Base-by-base conservation (phyloP, 2,113 vertebrate species). In the Calidris pugnax region DNA sequence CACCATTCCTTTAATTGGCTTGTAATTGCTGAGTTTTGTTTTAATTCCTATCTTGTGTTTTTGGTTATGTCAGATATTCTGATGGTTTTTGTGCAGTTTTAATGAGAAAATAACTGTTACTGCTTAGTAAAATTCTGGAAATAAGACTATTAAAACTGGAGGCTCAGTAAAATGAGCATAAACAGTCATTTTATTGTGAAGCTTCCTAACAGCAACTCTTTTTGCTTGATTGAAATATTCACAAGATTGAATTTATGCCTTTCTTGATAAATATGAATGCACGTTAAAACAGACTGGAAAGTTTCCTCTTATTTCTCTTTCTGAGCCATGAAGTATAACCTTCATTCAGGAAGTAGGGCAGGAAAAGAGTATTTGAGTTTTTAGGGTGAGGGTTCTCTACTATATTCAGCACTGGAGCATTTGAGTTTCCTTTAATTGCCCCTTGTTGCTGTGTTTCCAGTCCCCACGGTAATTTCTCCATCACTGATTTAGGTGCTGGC, bases 181-280 rank as follows among this genome's bases (percentile, higher is more conserved):
- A 95, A 62, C 26, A 88, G 26, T 66, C 24, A 79, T 64, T 89
- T 95, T 89, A 51, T 71, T 62, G 33, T 30, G 28, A 77, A 95
- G 37, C 47, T 81, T 93, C 48, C 26, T 74, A 56, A 41, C 41
- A 77, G 48, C 76, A 86, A 19, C 76, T 4, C 43, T 66, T 90
- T 55, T 66, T 39, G 1, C 68, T 92, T 84, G 32, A 86, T 80
- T 66, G 84, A 93, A 84, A 59, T 51, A 60, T 41, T 83, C 39
- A 26, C 35, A 32, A 21, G 45, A 53, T 59, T 56, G 3, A 73
- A 30, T 8, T 8, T 35, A 33, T 0, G 15, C 77, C 30, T 81
- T 12, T 56, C 32, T 21, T 56, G 30, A 10, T 77, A 90, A 82
- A 56, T 73, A 60, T 9, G 32, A 80, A 51, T 26, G 37, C 10